Evolutionary conservation across 2,888 invertebrate species (phyloP), one percentile per base, ranked within the genome.

Genomic region (Leptarthrus brevirostris): DNA sequence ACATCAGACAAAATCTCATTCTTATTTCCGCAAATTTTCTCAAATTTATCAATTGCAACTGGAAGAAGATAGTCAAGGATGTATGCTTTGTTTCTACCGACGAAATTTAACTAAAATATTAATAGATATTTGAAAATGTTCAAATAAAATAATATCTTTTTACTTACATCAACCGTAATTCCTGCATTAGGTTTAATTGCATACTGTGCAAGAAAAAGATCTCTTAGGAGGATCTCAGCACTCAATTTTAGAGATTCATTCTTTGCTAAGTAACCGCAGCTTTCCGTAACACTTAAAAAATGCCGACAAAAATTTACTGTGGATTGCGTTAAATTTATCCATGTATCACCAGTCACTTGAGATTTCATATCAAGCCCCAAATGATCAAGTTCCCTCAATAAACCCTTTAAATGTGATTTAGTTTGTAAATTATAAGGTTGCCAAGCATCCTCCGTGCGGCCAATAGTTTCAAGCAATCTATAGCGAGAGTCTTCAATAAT

Each of bases 371-470:
- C 81, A 20, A 85, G 81, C 14, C 85, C 86, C 24, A 85, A 49
- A 0, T 77, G 74, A 18, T 85, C 84, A 74, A 85, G 75, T 75
- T 85, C 86, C 0, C 80, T 76, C 1, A 85, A 75, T 2, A 84
- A 77, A 24, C 80, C 81, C 75, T 83, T 85, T 1, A 85, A 78
- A 77, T 85, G 83, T 0, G 82, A 80, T 77, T 86, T 85, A 1
- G 83, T 85, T 79, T 85, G 84, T 18, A 85, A 78, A 77, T 86
- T 85, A 56, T 82, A 83, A 8, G 85, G 85, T 73, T 84, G 84
- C 85, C 85, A 85, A 30, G 81, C 76, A 73, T 85, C 86, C 77
- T 85, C 85, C 0, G 83, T 83, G 22, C 85, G 82, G 0, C 84
- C 83, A 18, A 85, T 81, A 0, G 84, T 82, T 69, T 85, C 85